These are phyloP conservation scores for Simalia tracyae DNA, from an alignment of 2,797 vertebrate genomes.

Conservation along the genomic window DNA sequence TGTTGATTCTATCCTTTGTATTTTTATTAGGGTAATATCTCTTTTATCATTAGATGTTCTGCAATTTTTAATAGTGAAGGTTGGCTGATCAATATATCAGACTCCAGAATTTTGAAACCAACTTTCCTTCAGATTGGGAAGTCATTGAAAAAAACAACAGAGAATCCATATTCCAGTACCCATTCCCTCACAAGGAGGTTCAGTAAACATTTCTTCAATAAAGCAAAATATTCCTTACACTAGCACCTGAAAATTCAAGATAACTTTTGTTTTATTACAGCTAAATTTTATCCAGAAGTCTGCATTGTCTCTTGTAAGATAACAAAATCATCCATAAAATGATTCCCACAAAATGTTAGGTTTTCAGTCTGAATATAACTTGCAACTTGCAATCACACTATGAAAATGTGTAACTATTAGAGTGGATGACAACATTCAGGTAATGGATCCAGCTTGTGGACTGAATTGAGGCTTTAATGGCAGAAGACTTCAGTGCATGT, in stretches of 20 bases:
- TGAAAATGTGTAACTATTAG: conserved; percentile 6
- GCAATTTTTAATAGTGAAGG: not conserved
- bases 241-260: not conserved
- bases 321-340: not conserved
- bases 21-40: conserved; percentile 18
- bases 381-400: conserved; percentile 15
- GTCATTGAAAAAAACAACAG: not conserved
- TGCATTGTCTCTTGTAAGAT: not conserved
- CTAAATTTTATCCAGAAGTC: not conserved
- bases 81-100: not conserved
- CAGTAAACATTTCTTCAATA: not conserved
- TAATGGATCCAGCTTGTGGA: conserved; percentile 15
- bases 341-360: not conserved
- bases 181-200: not conserved
- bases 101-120: not conserved
- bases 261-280: not conserved
- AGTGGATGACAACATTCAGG: not conserved
- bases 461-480: conserved; percentile 9
- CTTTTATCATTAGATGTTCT: not conserved
- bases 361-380: not conserved
- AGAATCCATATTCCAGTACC: not conserved
- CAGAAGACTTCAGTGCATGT: conserved; percentile 26
- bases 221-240: not conserved
- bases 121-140: not conserved
- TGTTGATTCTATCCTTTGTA: not conserved